Evolutionary conservation across 2,113 vertebrate species (phyloP).

Genomic region (Danionella cerebrum): DNA sequence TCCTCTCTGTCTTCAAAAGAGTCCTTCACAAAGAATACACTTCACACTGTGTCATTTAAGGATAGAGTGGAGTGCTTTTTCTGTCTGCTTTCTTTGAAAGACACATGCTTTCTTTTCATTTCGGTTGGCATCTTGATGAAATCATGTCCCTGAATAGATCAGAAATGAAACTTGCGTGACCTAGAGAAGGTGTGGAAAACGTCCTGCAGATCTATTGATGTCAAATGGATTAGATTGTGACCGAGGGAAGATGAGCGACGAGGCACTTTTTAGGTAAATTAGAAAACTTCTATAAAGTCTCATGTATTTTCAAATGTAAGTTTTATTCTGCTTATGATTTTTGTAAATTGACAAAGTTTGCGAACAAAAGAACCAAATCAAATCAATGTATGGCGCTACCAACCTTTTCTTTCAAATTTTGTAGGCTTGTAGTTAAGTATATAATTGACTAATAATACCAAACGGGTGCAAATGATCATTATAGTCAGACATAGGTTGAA

Average conservation of each 20-base stretch:
- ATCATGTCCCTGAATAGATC: not conserved
- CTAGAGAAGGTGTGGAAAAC: not conserved
- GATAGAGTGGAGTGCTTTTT: not conserved
- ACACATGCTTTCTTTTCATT: not conserved
- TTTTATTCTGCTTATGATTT: no score
- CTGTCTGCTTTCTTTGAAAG: not conserved
- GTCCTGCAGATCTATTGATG: not conserved
- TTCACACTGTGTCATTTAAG: not conserved
- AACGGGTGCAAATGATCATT: no score
- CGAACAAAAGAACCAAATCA: no score
- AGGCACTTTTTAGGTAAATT: no score
- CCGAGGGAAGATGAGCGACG: not conserved
- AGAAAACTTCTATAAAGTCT: no score
- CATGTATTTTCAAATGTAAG: no score
- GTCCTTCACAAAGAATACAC: not conserved
- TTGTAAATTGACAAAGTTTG: no score
- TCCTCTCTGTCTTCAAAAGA: not conserved
- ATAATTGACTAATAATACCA: no score
- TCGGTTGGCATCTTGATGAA: not conserved
- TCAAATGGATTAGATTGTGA: not conserved
- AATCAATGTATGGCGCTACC: no score
- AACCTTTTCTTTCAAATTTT: no score
- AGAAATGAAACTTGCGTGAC: not conserved
- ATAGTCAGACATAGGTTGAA: no score
- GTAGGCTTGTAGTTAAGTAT: no score